These are phyloP conservation scores for Bombycilla garrulus DNA, from an alignment of 2,113 vertebrate genomes.

Conservation along the genomic window DNA sequence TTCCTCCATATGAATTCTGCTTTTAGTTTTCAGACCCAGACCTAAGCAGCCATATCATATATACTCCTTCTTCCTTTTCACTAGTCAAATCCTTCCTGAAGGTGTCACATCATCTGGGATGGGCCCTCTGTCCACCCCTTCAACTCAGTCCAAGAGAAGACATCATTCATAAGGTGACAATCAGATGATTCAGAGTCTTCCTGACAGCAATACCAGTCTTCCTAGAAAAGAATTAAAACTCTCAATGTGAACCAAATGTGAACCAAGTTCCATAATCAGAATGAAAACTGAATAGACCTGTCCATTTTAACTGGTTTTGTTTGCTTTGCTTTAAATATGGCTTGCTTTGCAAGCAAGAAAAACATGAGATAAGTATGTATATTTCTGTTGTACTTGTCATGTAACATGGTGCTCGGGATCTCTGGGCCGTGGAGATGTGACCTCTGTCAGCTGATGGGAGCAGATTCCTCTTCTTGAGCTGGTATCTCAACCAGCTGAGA, in stretches of 20 bases:
- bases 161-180: background rate
- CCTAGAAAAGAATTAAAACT: background rate
- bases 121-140: background rate
- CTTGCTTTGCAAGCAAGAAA: background rate
- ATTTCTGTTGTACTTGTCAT: background rate
- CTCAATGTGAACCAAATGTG: background rate
- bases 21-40: background rate
- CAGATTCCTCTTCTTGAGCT: background rate
- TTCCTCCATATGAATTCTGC: background rate
- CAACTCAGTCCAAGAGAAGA: background rate
- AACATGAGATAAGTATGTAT: background rate
- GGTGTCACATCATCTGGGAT: background rate
- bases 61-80: background rate
- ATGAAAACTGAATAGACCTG: background rate
- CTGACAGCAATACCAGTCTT: accelerated
- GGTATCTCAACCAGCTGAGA: background rate
- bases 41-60: background rate
- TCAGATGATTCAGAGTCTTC: background rate
- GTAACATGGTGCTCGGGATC: too few species aligned
- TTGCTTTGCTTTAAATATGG: background rate
- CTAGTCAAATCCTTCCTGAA: background rate
- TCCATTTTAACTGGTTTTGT: background rate
- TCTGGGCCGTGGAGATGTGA: background rate
- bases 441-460: background rate
- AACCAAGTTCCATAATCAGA: background rate